phyloP scores from a whole-genome alignment of 2,113 vertebrate genomes.

The Rafetus swinhoei region DNA sequence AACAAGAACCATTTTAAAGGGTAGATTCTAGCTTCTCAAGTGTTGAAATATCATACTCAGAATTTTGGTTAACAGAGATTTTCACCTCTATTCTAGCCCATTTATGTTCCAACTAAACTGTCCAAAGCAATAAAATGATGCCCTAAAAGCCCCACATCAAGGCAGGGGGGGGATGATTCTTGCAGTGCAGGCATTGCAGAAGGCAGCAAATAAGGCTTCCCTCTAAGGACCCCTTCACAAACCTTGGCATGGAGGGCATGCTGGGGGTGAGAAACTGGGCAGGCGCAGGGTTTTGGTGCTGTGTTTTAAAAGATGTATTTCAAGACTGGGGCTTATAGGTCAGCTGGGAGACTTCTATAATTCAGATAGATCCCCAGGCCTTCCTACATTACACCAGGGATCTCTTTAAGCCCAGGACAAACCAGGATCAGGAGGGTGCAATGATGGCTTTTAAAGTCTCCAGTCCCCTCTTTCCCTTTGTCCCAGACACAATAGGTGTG shows the following conservation, averaged over 20 bases:
- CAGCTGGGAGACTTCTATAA: background rate
- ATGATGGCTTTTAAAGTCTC: background rate
- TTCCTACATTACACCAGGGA: background rate
- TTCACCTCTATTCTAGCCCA: background rate
- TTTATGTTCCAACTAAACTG: background rate
- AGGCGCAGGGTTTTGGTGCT: background rate
- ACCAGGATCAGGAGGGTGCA: background rate
- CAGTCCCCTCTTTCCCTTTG: background rate
- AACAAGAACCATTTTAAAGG: conserved; percentile 51
- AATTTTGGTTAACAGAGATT: conserved; percentile 32
- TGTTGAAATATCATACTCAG: conserved; percentile 33
- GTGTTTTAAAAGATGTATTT: background rate
- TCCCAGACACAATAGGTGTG: background rate
- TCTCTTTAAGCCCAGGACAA: background rate
- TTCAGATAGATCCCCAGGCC: background rate
- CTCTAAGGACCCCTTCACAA: background rate
- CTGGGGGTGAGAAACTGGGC: background rate
- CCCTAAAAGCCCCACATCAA: background rate
- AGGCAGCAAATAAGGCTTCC: background rate
- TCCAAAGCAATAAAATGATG: background rate
- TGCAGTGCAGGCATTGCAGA: background rate
- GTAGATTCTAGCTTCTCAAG: conserved; percentile 15
- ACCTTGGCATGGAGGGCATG: background rate
- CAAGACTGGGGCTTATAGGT: background rate
- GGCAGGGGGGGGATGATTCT: background rate